These are phyloP conservation scores for Polymixis lichenea DNA, from an alignment of 2,888 invertebrate genomes.

Conservation along the genomic window DNA sequence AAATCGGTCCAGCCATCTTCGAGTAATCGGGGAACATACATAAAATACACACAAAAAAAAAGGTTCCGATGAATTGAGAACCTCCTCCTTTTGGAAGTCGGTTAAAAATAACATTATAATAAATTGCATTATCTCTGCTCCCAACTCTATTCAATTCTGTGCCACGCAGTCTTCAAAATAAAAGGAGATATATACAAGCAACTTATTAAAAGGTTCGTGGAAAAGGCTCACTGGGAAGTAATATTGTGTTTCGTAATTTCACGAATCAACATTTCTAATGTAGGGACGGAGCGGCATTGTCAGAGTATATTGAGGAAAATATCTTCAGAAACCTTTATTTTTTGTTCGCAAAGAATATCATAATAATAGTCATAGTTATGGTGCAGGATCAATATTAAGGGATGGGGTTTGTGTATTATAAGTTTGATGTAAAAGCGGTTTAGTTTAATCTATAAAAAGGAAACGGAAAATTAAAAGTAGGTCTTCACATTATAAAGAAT, in stretches of 20 bases:
- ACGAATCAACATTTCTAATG: conserved; percentile 63
- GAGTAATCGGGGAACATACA: too few relatives aligned
- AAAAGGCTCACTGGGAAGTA: conserved; percentile 55
- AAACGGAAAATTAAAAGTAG: too few relatives aligned
- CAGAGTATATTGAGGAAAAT: conserved; percentile 59
- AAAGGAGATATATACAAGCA: conserved; percentile 19
- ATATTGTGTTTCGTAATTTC: conserved; percentile 63
- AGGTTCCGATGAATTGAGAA: too few relatives aligned
- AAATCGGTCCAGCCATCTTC: too few relatives aligned
- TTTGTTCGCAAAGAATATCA: conserved; percentile 47
- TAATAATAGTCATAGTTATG: conserved; percentile 44
- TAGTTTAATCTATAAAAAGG: not conserved
- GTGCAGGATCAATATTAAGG: conserved; percentile 23
- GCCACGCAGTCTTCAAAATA: conserved; percentile 15
- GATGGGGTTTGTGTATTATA: conserved; percentile 1
- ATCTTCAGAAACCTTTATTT: conserved; percentile 46
- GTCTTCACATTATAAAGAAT: too few relatives aligned
- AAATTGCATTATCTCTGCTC: conserved; percentile 5
- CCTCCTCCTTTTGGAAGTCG: too few relatives aligned
- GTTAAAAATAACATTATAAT: not conserved
- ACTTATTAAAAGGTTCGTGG: conserved; percentile 56
- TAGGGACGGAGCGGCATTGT: conserved; percentile 49
- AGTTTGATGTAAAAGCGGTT: conserved; percentile 3
- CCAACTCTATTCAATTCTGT: not conserved
- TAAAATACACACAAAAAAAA: too few relatives aligned